Base-by-base conservation (phyloP, 2,113 vertebrate genomes). In the Pipa parva region DNA sequence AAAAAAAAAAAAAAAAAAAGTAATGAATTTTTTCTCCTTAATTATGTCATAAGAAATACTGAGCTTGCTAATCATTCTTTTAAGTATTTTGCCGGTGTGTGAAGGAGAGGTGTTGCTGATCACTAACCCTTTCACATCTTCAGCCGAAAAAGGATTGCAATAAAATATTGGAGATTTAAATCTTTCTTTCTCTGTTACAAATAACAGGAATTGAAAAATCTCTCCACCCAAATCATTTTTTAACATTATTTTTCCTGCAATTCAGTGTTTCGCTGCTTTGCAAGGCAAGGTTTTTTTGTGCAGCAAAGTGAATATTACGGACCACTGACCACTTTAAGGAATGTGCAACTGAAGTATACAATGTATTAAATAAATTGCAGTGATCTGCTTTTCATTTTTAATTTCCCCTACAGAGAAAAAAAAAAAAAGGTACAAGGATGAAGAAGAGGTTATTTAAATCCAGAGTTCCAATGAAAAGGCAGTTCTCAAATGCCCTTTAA, bases 41-140 rank as follows among this genome's bases (percentile, higher is more conserved):
- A 42, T 11, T 11, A 12, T 11, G 17, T 42, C 12, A 27, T 49
- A 15, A 39, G 24, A 54, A 68, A 68, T 68, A 59, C 65, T 68
- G 64, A 39, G 45, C 64, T 49, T 21, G 31, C 22, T 7, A 13
- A 22, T 37, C 33, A 12, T 37, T 36, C 54, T 33, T 5, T 3
- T 42, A n/a, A 42, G 10, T 42, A 42, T 15, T 2, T 15, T 52
- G 50, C 11, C 12, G 64, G 64, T 27, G 54, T 11, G 28, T 27
- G n/a, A n/a, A 29, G 42, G 25, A 20, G 29, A 25, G 39, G 58
- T 27, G 55, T 37, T 42, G 54, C 39, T n/a, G n/a, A n/a, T n/a
- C 21, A 11, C 36, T n/a, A 7, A 51, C 11, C 7, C 9, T 3
- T 13, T 20, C 25, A 28, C 63, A 57, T 27, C 51, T 18, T 39